Base-by-base conservation (phyloP, 2,797 vertebrate genomes). In the Myotis findleyi region DNA sequence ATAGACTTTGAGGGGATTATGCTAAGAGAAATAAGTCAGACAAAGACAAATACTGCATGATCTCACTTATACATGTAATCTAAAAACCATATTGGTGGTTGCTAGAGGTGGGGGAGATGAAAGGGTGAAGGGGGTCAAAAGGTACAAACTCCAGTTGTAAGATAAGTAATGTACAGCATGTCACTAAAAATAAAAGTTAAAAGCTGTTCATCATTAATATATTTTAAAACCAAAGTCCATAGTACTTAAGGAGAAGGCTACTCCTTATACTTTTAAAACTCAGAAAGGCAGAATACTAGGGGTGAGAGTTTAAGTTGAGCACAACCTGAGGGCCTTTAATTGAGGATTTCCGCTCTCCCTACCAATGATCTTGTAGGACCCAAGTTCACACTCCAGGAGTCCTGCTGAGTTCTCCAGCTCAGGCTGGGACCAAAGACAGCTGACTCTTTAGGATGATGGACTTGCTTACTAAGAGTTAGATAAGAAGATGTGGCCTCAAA, bases 371-470 rank as follows among this genome's bases (percentile, higher is more conserved):
- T 55, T 69, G 7, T 1, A 13, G n/a, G n/a, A 53, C 11, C 41
- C 4, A 12, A 0, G 3, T 44, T 55, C 72, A 73, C 7, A 21
- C 5, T 18, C 16, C 3, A 0, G 3, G 49, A 75, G 57, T 27
- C 55, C 13, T 1, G 10, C 18, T 33, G 47, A 62, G n/a, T 44
- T 76, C 36, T 87, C 33, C 11, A 80, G 30, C 41, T 81, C 44
- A 62, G 49, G 51, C 73, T 21, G 47, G 88, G 23, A 80, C 44
- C 36, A 86, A 57, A 62, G 51, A 55, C 4, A n/a, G 38, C 1
- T 75, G 47, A 53, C 21, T 87, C 14, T 47, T 30, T 38, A 30
- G 62, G 4, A 14, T 1, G 18, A 11, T 0, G 7, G 41, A 69
- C 38, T 41, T n/a, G 13, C 41, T 51, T 68, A n/a, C 33, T 51